phyloP scores from a whole-genome alignment of 2,113 vertebrate species.

The Cyphomyrus plagiostoma region DNA sequence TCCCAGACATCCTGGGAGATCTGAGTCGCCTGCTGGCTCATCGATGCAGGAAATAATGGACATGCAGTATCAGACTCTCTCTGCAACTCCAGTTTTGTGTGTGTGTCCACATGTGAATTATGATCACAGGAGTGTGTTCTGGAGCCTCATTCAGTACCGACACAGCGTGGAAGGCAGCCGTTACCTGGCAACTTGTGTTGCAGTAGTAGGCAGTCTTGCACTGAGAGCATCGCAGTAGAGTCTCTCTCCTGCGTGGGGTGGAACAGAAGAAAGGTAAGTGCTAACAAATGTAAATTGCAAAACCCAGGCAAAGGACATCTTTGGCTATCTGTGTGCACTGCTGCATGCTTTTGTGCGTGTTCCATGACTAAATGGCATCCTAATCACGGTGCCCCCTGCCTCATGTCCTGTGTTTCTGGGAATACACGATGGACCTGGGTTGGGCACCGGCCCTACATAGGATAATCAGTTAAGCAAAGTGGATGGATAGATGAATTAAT shows the following conservation, averaged over 20 bases:
- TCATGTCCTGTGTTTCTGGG: neutral
- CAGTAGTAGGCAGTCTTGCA: conserved; percentile 88
- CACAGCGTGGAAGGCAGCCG: neutral
- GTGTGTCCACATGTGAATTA: neutral
- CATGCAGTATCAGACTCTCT: neutral
- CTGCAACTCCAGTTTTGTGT: neutral
- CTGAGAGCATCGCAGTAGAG: conserved; percentile 78
- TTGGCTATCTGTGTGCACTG: neutral
- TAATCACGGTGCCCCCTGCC: neutral
- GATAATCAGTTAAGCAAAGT: neutral
- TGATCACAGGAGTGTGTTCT: neutral
- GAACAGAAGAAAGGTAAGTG: neutral
- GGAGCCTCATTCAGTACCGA: neutral
- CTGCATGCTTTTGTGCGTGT: neutral
- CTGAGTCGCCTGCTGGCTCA: neutral
- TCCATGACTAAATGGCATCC: neutral
- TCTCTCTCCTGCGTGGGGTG: conserved; percentile 58
- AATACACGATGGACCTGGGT: neutral
- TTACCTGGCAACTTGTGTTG: conserved; percentile 80
- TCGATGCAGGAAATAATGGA: neutral
- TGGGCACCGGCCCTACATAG: neutral
- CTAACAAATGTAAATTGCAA: neutral
- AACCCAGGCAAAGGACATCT: neutral
- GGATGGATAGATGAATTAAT: neutral
- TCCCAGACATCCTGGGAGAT: neutral